phyloP scores from a whole-genome alignment of 2,888 invertebrate species.

The Graphium colonna region DNA sequence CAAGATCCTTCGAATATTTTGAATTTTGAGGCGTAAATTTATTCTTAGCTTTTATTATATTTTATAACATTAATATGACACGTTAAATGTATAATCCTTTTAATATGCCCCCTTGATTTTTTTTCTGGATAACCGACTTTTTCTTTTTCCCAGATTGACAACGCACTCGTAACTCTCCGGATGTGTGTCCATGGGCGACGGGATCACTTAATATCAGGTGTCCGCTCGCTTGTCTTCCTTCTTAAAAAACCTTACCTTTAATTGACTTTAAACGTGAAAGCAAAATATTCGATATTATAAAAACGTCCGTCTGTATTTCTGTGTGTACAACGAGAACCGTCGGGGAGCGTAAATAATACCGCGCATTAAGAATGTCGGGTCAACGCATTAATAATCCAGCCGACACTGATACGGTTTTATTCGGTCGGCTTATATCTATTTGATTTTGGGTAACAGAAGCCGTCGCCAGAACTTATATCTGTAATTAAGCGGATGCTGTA shows the following conservation, averaged over 20 bases:
- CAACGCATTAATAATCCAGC: constrained; percentile 4
- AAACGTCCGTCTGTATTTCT: neutral
- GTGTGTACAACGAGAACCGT: neutral
- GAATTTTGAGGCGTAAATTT: too few relatives aligned
- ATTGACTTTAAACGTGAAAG: too few relatives aligned
- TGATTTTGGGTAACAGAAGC: constrained; percentile 14
- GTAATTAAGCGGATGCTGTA: constrained; percentile 14
- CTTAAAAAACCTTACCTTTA: too few relatives aligned
- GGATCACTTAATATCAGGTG: too few relatives aligned
- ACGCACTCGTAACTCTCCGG: too few relatives aligned
- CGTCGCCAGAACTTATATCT: constrained; percentile 10
- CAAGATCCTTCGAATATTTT: neutral
- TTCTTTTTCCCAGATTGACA: too few relatives aligned
- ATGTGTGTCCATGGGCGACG: too few relatives aligned
- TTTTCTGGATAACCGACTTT: too few relatives aligned
- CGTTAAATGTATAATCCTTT: too few relatives aligned
- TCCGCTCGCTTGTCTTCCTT: too few relatives aligned
- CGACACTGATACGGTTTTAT: constrained; percentile 15
- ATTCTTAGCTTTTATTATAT: neutral
- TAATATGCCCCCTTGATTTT: too few relatives aligned
- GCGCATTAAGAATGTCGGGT: constrained; percentile 2
- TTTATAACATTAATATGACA: neutral
- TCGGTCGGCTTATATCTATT: constrained; percentile 18
- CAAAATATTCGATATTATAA: too few relatives aligned
- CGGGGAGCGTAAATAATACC: neutral